Base-by-base conservation (phyloP, 2,888 invertebrate genomes). In the Julus scandinavius region DNA sequence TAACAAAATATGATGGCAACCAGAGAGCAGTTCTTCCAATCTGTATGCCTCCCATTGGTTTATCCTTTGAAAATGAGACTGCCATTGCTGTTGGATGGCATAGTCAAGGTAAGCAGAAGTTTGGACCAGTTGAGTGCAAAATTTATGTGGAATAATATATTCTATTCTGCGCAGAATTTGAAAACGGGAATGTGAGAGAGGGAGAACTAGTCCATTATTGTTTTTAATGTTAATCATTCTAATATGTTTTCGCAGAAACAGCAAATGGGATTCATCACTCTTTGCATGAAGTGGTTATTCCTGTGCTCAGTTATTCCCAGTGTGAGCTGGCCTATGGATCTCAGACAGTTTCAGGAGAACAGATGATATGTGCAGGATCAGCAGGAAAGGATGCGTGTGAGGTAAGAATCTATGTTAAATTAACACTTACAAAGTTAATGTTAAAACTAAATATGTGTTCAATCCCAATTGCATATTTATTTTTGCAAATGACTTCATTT, bases 351-450 rank as follows among this genome's bases (percentile, higher is more conserved):
- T 38, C 40, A 0, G 38, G 29, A 63, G 87, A 87, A 40, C 72
- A 87, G 45, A 87, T 87, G 87, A 58, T 87, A 38, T 87, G 87
- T 45, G 87, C 87, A 40, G 87, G 87, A 15, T 72, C 87, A 40
- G 63, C 87, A 17, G 87, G 72, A 41, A 87, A 63, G 45, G 87
- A 87, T 72, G 87, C 87, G 17, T 87, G 87, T 20, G 87, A 87
- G 72, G 87, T 87, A 86, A 29, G 58, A 11, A 15, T 11, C 80
- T 15, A 40, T 9, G 13, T 86, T 17, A 86, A 86, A 86, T 86
- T 17, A 86, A 86, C 50, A 86, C 49, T 17, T 86, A 38, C 0
- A 45, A 45, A 45, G 45, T 45, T 2, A 45, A 45, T 7, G 7
- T 49, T 54, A 17, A 85, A 54, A 54, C 54, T 15, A 50, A 86